These are phyloP conservation scores for Saxidomus purpurata DNA, from an alignment of 1,140 invertebrate genomes.

Conservation along the genomic window DNA sequence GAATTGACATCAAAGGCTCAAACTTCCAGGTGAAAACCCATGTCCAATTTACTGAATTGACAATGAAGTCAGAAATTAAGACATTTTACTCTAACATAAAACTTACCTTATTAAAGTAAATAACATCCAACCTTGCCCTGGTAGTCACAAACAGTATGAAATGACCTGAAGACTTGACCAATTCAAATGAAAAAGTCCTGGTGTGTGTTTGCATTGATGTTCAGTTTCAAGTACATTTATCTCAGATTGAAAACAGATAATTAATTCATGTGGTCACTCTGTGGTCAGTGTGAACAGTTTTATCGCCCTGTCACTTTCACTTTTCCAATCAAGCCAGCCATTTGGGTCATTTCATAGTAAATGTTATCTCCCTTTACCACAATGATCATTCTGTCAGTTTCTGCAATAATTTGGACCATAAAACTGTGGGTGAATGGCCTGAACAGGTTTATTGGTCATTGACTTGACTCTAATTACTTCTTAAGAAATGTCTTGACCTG, in stretches of 20 bases:
- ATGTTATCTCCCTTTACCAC: neutral
- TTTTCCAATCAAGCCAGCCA: neutral
- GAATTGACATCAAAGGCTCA: too few relatives aligned
- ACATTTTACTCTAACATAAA: too few relatives aligned
- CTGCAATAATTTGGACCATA: neutral
- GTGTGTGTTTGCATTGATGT: conserved; percentile 25
- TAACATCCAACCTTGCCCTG: neutral
- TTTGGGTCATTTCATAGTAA: neutral
- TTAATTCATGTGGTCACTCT: conserved; percentile 32
- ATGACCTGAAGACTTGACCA: neutral
- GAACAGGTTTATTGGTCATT: neutral
- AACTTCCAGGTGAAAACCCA: too few relatives aligned
- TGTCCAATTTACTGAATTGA: too few relatives aligned
- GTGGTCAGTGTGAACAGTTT: conserved; percentile 25
- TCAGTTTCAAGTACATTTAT: conserved; percentile 34
- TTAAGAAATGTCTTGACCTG: neutral
- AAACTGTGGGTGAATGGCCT: neutral
- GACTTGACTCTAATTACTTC: neutral
- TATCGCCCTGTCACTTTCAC: conserved; percentile 1
- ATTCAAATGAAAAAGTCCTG: neutral
- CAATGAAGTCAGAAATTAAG: too few relatives aligned
- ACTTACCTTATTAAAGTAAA: too few relatives aligned
- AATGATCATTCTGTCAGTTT: neutral
- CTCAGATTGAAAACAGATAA: conserved; percentile 1
- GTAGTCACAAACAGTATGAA: neutral